Percentiles rank a stretch among this genome's conserved stretches.
Evolutionary conservation across 2,888 invertebrate genomes (phyloP).

Genomic region (Noctua comes): DNA sequence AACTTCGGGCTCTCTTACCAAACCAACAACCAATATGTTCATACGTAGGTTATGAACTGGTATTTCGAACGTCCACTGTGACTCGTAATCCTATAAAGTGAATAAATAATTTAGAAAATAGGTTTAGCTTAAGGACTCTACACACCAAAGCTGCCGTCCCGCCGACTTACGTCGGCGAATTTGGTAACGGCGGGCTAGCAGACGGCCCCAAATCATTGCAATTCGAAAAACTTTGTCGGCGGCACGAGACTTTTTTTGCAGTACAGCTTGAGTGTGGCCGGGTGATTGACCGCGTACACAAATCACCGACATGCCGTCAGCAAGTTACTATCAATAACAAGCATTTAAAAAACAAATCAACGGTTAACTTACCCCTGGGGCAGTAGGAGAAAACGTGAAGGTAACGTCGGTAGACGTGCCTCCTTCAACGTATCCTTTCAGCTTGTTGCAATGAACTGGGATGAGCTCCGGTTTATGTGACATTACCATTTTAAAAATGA

Average conservation of each 20-base stretch:
- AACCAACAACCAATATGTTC: conserved; percentile 91
- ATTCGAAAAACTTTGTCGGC: not conserved
- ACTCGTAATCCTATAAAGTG: conserved; percentile 88
- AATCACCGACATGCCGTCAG: not conserved
- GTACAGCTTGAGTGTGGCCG: not conserved
- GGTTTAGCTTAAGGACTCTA: not conserved
- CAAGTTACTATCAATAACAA: not conserved
- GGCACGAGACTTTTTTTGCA: not conserved
- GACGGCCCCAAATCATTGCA: not conserved
- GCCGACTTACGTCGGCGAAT: not conserved
- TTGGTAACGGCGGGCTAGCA: not conserved
- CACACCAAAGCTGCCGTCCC: not conserved
- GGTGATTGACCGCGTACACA: not conserved
- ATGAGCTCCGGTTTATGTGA: conserved; percentile 83
- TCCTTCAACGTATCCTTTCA: conserved; percentile 90
- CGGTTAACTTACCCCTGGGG: conserved; percentile 85
- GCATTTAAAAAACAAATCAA: not conserved
- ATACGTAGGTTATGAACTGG: conserved; percentile 89
- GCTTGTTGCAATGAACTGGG: conserved; percentile 90
- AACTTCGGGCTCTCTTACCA: conserved; percentile 91
- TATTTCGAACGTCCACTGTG: conserved; percentile 92
- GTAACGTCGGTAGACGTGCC: conserved; percentile 91
- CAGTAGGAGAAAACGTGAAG: conserved; percentile 92
- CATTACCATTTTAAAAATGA: conserved; percentile 89
- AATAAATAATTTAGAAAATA: not conserved